Evolutionary conservation across 2,113 vertebrate genomes (phyloP).

Genomic region (Xiphophorus maculatus): DNA sequence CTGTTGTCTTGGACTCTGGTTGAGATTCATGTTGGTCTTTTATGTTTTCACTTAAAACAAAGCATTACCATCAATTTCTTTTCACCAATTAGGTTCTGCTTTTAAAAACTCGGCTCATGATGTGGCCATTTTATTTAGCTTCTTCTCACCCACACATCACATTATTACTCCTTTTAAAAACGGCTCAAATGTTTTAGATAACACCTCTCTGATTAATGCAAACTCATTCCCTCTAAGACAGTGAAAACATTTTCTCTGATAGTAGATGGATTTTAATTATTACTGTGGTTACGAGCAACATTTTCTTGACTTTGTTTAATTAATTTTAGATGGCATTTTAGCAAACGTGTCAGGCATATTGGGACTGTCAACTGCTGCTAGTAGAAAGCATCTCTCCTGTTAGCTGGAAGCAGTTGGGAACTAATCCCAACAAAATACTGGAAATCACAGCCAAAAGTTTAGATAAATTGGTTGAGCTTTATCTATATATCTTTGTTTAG

Average conservation of each 20-base stretch:
- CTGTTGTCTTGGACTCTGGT: slow-evolving; percentile 42
- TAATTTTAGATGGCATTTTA: slow-evolving; percentile 45
- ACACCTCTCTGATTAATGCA: slow-evolving; percentile 35
- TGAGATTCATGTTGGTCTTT: slow-evolving; percentile 51
- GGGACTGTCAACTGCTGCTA: slow-evolving; percentile 45
- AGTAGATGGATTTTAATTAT: slow-evolving; percentile 50
- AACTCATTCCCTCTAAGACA: slow-evolving; percentile 34
- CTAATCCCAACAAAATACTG: slow-evolving; percentile 30
- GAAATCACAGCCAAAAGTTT: not conserved
- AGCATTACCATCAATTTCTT: slow-evolving; percentile 49
- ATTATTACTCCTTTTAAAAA: slow-evolving; percentile 40
- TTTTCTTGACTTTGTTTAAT: slow-evolving; percentile 40
- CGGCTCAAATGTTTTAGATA: slow-evolving; percentile 39
- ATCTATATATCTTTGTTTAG: slow-evolving; percentile 13
- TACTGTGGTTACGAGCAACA: slow-evolving; percentile 13
- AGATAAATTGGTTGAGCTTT: slow-evolving; percentile 30
- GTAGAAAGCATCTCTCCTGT: slow-evolving; percentile 36
- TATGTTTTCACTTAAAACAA: slow-evolving; percentile 51
- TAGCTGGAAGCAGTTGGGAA: slow-evolving; percentile 21
- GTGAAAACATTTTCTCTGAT: slow-evolving; percentile 50
- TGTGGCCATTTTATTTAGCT: slow-evolving; percentile 33
- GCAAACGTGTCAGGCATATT: slow-evolving; percentile 48
- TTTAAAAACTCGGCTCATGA: slow-evolving; percentile 35
- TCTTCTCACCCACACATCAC: slow-evolving; percentile 39
- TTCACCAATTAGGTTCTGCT: slow-evolving; percentile 38